Conservation (phyloP, 1,140 invertebrate genomes). For the Zaprionus gabonicus region DNA sequence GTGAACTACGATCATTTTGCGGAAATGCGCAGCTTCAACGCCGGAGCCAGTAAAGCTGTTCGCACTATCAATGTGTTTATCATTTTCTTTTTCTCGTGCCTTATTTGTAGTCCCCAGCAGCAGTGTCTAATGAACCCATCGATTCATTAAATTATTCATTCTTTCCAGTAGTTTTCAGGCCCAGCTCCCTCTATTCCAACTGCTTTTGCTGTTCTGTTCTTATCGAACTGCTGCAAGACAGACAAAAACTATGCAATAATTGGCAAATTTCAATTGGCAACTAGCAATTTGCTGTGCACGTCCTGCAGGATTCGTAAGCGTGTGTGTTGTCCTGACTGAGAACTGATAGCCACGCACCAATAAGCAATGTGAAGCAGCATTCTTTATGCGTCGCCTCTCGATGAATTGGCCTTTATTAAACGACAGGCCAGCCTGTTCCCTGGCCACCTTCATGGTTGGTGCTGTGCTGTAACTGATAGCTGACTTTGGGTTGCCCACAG, state of each 20-base stretch:
- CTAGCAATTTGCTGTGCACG: neutral
- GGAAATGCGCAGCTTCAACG: neutral
- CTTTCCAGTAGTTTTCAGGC: too few relatives aligned
- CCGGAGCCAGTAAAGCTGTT: too few relatives aligned
- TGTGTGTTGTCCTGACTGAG: conserved; percentile 26
- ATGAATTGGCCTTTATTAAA: conserved; percentile 62
- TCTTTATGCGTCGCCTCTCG: conserved; percentile 26
- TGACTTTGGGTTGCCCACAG: conserved; percentile 21
- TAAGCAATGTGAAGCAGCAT: conserved; percentile 56
- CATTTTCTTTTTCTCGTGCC: neutral
- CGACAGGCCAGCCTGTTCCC: conserved; percentile 21
- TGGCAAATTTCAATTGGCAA: conserved; percentile 9
- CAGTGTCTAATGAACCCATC: neutral
- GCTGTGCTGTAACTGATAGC: conserved; percentile 38
- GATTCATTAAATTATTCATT: neutral
- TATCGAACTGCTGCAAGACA: neutral
- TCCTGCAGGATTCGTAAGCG: neutral
- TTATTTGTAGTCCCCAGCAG: neutral
- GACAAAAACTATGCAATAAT: conserved; percentile 22
- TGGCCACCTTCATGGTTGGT: neutral
- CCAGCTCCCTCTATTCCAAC: neutral
- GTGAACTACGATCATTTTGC: conserved; percentile 19
- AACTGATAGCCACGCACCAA: conserved; percentile 69
- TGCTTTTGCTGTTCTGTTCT: neutral
- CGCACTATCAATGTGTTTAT: neutral